Percentiles rank a stretch among this genome's conserved stretches.
phyloP scores from a whole-genome alignment of 2,888 invertebrate species.

The Hyles lineata region DNA sequence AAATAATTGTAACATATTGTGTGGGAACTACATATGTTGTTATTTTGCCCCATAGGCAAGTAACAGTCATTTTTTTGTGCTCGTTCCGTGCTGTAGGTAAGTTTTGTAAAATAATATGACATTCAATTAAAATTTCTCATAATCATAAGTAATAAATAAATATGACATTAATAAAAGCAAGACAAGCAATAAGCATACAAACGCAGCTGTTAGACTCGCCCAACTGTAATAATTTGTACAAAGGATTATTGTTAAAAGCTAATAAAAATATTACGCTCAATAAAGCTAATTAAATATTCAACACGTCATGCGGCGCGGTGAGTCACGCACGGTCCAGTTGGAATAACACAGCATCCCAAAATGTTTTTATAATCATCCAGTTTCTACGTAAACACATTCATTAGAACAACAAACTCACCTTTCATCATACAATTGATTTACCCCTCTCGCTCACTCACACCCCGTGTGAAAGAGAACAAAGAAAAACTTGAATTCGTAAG shows the following conservation, averaged over 20 bases:
- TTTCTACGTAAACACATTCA: slow-evolving; percentile 56
- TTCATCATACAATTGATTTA: slow-evolving; percentile 31
- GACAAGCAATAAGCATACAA: not conserved
- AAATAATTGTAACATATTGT: too few species aligned
- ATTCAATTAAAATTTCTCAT: too few species aligned
- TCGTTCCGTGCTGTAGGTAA: too few species aligned
- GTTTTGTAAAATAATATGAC: too few species aligned
- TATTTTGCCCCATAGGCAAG: too few species aligned
- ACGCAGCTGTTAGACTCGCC: not conserved
- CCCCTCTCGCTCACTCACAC: slow-evolving; percentile 39
- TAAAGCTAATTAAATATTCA: slow-evolving; percentile 68
- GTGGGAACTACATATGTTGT: too few species aligned
- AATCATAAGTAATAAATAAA: too few species aligned
- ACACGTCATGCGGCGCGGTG: slow-evolving; percentile 41
- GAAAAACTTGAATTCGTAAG: slow-evolving; percentile 33
- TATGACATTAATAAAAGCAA: not conserved
- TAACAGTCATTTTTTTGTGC: too few species aligned
- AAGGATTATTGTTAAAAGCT: slow-evolving; percentile 33
- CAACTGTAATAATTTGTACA: not conserved
- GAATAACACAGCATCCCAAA: slow-evolving; percentile 80
- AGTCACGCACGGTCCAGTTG: slow-evolving; percentile 78
- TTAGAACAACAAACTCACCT: slow-evolving; percentile 45
- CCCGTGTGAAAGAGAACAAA: slow-evolving; percentile 36
- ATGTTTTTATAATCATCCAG: slow-evolving; percentile 62
- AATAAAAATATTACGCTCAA: slow-evolving; percentile 42